Conservation (phyloP, 2,113 vertebrate genomes). For the Enhydra lutris region DNA sequence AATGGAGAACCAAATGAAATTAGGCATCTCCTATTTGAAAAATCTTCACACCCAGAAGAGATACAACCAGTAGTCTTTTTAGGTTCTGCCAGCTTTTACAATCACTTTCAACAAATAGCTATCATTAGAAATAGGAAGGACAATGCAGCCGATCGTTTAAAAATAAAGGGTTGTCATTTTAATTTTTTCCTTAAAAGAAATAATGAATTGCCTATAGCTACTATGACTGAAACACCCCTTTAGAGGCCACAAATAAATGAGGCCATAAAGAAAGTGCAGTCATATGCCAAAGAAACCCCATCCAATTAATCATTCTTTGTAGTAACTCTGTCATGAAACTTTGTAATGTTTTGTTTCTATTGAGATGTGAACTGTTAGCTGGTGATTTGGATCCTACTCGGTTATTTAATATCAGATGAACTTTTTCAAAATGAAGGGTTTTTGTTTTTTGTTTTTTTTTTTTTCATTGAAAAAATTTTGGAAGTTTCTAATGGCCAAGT, state of each 20-base stretch:
- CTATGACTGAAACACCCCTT: conserved; percentile 22
- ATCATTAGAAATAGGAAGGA: conserved; percentile 58
- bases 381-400: not conserved
- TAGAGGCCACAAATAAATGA: conserved; percentile 49
- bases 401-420: conserved; percentile 35
- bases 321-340: conserved; percentile 22
- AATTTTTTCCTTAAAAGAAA: conserved; percentile 52
- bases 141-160: conserved; percentile 32
- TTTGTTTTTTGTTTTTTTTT: conserved; percentile 22
- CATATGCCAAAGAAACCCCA: conserved; percentile 49
- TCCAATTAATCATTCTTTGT: conserved; percentile 52
- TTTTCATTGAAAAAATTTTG: not conserved
- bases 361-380: conserved; percentile 34
- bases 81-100: conserved; percentile 45
- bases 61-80: conserved; percentile 47
- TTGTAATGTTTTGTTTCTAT: conserved; percentile 35
- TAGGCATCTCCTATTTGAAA: conserved; percentile 49
- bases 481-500: not conserved
- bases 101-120: conserved; percentile 54
- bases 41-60: conserved; percentile 40
- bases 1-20: conserved; percentile 57
- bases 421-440: not conserved
- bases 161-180: conserved; percentile 56
- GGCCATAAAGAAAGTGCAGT: conserved; percentile 41
- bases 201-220: conserved; percentile 54